Percentiles rank a stretch among this genome's conserved stretches.
Evolutionary conservation across 2,797 vertebrate species (phyloP).

Genomic region (Poecilia gillii): DNA sequence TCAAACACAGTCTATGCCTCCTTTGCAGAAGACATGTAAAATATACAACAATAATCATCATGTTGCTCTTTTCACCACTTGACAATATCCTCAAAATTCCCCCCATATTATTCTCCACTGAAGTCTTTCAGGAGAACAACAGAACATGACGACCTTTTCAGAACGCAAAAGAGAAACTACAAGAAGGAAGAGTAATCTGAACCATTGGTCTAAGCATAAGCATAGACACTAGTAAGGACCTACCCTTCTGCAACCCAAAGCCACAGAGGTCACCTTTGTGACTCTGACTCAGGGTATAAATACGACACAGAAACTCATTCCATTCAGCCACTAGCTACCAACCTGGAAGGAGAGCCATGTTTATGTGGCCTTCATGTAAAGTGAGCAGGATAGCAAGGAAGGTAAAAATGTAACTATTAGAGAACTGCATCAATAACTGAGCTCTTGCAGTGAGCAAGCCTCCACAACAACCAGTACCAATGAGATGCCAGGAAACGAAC

Average conservation of each 20-base stretch:
- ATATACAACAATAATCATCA: not conserved
- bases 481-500: not conserved
- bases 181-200: too few relatives aligned
- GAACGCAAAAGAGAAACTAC: too few relatives aligned
- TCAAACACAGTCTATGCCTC: not conserved
- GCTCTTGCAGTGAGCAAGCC: not conserved
- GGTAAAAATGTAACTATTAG: not conserved
- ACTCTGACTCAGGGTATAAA: not conserved
- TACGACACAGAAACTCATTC: not conserved
- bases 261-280: not conserved
- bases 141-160: too few relatives aligned
- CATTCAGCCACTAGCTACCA: not conserved
- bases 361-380: not conserved
- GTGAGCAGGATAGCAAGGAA: not conserved
- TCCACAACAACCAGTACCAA: not conserved
- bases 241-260: not conserved
- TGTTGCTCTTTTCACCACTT: too few relatives aligned
- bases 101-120: too few relatives aligned
- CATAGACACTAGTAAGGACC: too few relatives aligned
- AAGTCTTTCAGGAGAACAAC: too few relatives aligned
- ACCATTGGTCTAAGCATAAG: too few relatives aligned
- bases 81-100: too few relatives aligned
- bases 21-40: not conserved
- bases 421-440: not conserved
- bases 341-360: not conserved